Percentiles rank a stretch among this genome's conserved stretches.
Evolutionary conservation across 2,797 vertebrate species (phyloP).

Genomic region (Xiphophorus birchmanni): DNA sequence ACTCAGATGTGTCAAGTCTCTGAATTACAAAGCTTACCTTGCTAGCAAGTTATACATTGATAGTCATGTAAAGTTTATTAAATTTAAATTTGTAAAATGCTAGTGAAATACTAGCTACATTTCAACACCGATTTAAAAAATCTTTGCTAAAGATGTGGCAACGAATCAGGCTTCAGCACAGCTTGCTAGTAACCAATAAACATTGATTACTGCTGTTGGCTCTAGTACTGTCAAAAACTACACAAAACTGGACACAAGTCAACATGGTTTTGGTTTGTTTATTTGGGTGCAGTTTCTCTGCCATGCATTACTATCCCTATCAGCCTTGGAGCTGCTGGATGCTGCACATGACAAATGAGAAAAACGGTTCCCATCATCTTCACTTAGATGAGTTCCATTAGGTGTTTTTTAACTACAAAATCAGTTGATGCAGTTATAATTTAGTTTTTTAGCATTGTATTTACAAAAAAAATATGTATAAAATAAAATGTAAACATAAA

Average conservation of each 20-base stretch:
- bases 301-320: neutral
- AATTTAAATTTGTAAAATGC: neutral
- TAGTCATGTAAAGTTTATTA: neutral
- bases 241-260: neutral
- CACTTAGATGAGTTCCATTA: neutral
- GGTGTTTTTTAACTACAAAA: neutral
- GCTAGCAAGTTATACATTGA: neutral
- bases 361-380: neutral
- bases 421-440: neutral
- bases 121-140: neutral
- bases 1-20: neutral
- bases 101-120: neutral
- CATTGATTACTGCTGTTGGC: neutral
- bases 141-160: neutral
- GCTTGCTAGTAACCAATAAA: neutral
- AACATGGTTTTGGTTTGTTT: neutral
- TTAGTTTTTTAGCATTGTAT: neutral
- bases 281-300: neutral
- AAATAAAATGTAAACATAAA: neutral
- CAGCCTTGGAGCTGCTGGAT: neutral
- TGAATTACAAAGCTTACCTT: neutral
- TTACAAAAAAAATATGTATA: neutral
- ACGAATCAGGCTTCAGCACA: neutral
- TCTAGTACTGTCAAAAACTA: neutral
- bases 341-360: neutral